Conservation (phyloP, 2,797 vertebrate genomes). For the Rhadinocentrus ornatus region DNA sequence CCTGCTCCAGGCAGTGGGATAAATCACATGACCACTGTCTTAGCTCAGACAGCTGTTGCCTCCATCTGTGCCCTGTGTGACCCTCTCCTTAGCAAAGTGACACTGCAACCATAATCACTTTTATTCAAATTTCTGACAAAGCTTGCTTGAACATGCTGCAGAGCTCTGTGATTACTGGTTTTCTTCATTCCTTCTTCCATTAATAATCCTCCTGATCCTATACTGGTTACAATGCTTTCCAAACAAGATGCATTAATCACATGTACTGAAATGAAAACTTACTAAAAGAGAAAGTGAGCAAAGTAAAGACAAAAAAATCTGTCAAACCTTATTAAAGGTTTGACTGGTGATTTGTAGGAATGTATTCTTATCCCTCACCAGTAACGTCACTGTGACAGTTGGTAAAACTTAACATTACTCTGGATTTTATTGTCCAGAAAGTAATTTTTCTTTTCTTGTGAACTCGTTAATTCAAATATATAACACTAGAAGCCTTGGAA, state of each 20-base stretch:
- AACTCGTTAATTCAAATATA: neutral
- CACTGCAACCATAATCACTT: constrained; percentile 1
- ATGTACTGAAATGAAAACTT: neutral
- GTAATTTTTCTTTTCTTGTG: neutral
- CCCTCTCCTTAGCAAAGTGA: constrained; percentile 29
- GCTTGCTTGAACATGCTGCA: neutral
- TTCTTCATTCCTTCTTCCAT: neutral
- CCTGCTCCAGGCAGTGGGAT: constrained; percentile 41
- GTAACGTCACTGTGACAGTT: neutral
- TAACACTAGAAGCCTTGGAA: neutral
- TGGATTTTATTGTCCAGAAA: neutral
- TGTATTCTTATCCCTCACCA: neutral
- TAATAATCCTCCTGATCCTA: constrained; percentile 4
- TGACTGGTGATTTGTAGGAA: too few relatives aligned
- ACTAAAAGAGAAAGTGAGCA: neutral
- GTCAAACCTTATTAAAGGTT: neutral
- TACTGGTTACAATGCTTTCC: neutral
- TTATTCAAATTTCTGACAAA: constrained; percentile 9
- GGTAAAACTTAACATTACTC: neutral
- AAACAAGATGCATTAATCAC: neutral
- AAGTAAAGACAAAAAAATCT: neutral
- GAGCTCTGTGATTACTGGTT: neutral
- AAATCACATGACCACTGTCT: constrained; percentile 61
- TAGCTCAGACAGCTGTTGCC: constrained; percentile 67
- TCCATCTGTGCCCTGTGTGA: constrained; percentile 61